These are phyloP conservation scores for Pteropus alecto DNA, from an alignment of 2,113 vertebrate genomes.

Conservation along the genomic window DNA sequence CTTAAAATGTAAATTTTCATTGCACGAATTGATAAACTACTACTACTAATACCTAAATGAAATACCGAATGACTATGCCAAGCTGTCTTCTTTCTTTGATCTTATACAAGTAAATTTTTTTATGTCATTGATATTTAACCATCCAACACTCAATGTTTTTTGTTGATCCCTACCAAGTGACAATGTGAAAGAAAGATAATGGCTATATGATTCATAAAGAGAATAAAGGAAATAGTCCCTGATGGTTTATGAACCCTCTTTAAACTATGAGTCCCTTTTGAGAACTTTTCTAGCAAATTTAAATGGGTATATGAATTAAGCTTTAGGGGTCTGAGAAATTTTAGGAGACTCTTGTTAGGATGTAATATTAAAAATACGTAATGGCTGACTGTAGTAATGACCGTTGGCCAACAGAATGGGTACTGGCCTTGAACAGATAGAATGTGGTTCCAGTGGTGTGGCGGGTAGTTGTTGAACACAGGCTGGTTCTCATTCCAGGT, in stretches of 20 bases:
- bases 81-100: constrained; percentile 11
- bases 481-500: background rate
- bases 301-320: background rate
- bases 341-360: background rate
- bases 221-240: background rate
- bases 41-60: background rate
- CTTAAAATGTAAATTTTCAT: background rate
- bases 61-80: background rate
- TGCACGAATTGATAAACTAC: background rate
- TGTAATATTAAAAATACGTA: background rate
- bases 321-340: background rate
- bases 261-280: background rate
- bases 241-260: background rate
- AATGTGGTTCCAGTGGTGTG: too few relatives aligned
- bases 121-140: background rate
- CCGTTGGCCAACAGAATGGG: background rate
- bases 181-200: background rate
- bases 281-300: background rate
- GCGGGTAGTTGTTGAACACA: background rate
- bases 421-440: background rate
- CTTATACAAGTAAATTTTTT: background rate
- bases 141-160: background rate
- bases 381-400: background rate
- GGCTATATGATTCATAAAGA: background rate
- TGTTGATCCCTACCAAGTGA: background rate